Evolutionary conservation across 2,797 vertebrate species (phyloP).

Genomic region (Ctenopoma multispine): DNA sequence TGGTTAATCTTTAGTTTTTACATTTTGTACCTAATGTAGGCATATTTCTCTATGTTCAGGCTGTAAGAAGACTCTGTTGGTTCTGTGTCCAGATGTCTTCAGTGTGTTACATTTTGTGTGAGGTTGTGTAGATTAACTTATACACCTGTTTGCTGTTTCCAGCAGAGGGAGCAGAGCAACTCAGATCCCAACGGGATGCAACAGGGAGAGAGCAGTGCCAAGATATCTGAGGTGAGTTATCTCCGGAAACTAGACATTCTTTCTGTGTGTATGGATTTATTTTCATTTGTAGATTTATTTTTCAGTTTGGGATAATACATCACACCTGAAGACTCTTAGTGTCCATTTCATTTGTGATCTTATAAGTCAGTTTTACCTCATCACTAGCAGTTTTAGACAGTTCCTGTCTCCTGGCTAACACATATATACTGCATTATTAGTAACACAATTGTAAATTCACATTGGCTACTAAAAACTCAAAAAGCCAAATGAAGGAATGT

Average conservation of each 20-base stretch:
- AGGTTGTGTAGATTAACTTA: constrained; percentile 11
- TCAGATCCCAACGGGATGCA: constrained; percentile 66
- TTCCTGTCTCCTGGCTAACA: too few species aligned
- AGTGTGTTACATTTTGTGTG: background rate
- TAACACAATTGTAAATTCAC: too few species aligned
- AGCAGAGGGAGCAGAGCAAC: constrained; percentile 76
- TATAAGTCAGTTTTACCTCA: background rate
- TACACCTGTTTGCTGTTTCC: constrained; percentile 51
- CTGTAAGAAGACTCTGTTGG: background rate
- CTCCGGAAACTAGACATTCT: background rate
- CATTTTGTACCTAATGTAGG: background rate
- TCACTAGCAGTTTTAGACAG: too few species aligned
- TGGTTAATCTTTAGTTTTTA: background rate
- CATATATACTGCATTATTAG: too few species aligned
- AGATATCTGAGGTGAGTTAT: constrained; percentile 74
- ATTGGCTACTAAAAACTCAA: too few species aligned
- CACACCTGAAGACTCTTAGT: background rate
- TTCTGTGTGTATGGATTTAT: background rate
- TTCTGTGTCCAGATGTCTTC: background rate
- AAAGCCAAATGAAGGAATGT: too few species aligned
- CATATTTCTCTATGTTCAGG: background rate
- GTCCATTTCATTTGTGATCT: constrained; percentile 6
- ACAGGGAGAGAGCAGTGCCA: constrained; percentile 47
- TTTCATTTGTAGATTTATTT: background rate
- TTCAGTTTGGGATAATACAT: background rate